phyloP scores from a whole-genome alignment of 2,888 invertebrate species.

The Iphiclides podalirius region DNA sequence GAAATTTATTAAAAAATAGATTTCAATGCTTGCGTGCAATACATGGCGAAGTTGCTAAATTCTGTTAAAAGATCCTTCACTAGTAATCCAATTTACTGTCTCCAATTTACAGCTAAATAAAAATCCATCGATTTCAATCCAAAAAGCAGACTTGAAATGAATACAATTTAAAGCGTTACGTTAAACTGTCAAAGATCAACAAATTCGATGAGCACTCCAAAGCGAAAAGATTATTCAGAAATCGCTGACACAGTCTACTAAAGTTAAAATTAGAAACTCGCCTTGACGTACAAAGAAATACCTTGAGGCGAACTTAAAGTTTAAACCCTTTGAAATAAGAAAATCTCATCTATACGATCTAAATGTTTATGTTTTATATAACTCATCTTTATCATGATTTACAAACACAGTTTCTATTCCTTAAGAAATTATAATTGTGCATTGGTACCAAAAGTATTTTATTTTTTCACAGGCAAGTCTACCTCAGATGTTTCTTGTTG shows the following conservation, averaged over 20 bases:
- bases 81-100: too few species aligned
- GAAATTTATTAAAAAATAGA: too few species aligned
- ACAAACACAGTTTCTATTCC: conserved; percentile 10
- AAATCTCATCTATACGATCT: conserved; percentile 61
- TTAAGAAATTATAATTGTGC: neutral
- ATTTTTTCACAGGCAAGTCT: too few species aligned
- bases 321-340: conserved; percentile 64
- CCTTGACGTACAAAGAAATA: conserved; percentile 70
- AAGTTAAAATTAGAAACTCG: conserved; percentile 75
- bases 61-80: too few species aligned
- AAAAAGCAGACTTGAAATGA: too few species aligned
- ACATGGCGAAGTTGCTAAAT: too few species aligned
- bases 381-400: conserved; percentile 26
- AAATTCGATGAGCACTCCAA: conserved; percentile 63
- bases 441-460: too few species aligned
- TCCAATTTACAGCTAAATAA: too few species aligned
- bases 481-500: too few species aligned
- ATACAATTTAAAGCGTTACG: too few species aligned
- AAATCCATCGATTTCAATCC: too few species aligned
- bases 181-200: conserved; percentile 53
- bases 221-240: conserved; percentile 63
- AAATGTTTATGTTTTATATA: conserved; percentile 32
- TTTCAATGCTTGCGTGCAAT: too few species aligned
- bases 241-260: conserved; percentile 58
- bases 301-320: conserved; percentile 64